Conservation (phyloP, 2,797 vertebrate species). For the Orientallactaga sibirica region DNA sequence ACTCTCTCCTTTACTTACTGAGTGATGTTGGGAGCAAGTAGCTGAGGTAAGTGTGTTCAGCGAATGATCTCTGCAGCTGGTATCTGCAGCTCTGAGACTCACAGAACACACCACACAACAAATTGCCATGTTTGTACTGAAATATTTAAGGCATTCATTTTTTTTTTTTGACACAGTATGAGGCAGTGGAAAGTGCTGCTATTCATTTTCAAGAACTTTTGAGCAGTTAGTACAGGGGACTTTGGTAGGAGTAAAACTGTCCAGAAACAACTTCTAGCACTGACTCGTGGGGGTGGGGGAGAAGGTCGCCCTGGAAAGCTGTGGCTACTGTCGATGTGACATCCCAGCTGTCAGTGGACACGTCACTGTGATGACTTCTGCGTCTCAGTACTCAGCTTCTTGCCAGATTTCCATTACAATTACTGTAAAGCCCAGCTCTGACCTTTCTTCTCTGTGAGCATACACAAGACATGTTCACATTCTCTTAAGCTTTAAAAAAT, state of each 20-base stretch:
- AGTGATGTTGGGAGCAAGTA: slow-evolving; percentile 32
- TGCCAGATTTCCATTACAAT: slow-evolving; percentile 40
- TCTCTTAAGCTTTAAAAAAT: no score
- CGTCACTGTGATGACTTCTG: slow-evolving; percentile 42
- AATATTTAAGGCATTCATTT: background rate
- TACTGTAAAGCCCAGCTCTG: slow-evolving; percentile 7
- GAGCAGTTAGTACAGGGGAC: background rate
- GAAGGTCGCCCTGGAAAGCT: slow-evolving; percentile 26
- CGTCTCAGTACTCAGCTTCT: slow-evolving; percentile 43
- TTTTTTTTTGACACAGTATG: background rate
- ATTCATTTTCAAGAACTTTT: slow-evolving; percentile 53
- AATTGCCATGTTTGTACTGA: slow-evolving; percentile 43
- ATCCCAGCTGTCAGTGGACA: slow-evolving; percentile 28
- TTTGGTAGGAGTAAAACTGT: slow-evolving; percentile 19
- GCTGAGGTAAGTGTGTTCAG: slow-evolving; percentile 11
- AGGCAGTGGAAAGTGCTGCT: slow-evolving; percentile 24
- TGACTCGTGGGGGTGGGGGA: background rate
- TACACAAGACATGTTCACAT: background rate
- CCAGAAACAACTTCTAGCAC: slow-evolving; percentile 1
- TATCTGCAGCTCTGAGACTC: slow-evolving; percentile 33
- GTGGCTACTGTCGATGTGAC: slow-evolving; percentile 31
- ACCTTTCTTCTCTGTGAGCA: slow-evolving; percentile 14
- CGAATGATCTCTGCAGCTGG: background rate
- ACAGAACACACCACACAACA: background rate
- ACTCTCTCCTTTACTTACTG: background rate